Base-by-base conservation (phyloP, 2,888 invertebrate genomes). In the Onchidella celtica region DNA sequence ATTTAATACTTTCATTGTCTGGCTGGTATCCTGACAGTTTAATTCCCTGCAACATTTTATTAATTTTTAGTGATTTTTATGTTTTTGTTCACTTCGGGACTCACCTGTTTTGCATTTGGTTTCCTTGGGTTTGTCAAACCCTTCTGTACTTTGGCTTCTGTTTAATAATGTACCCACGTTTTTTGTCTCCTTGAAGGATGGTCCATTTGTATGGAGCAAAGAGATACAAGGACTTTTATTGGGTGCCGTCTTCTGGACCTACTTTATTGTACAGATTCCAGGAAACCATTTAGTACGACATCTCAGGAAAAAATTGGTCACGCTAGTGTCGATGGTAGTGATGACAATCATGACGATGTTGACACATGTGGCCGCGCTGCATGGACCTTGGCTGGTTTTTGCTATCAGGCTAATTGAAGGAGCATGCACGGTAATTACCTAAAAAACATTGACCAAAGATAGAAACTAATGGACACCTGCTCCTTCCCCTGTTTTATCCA, bases 171-270 rank as follows among this genome's bases (percentile, higher is more conserved):
- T n/a, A n/a, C n/a, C n/a, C n/a, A n/a, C n/a, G n/a, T n/a, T n/a
- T n/a, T n/a, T n/a, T n/a, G n/a, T n/a, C n/a, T n/a, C n/a, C n/a
- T n/a, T n/a, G n/a, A n/a, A 89, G 88, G 88, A 89, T 69, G 90
- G 91, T 6, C 94, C 94, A 82, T 94, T 95, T 81, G 90, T 92
- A 0, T 95, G 95, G 95, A 92, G 93, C 47, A 94, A 95, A 79
- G 89, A 92, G 6, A 91, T 93, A 24, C 94, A 95, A 87, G 94
- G 95, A 29, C 87, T 91, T 0, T 91, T 95, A 69, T 91, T 95
- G 2, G 94, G 94, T 6, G 93, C 94, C 3, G 95, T 95, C 89
- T 95, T 94, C 92, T 95, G 95, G 87, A 94, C 94, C 47, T 94
- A 94, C 86, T 85, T 93, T 63, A 83, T 91, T 63, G 90, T 84